These are phyloP conservation scores for Phoebastria nigripes DNA, from an alignment of 2,797 vertebrate species.

Conservation along the genomic window DNA sequence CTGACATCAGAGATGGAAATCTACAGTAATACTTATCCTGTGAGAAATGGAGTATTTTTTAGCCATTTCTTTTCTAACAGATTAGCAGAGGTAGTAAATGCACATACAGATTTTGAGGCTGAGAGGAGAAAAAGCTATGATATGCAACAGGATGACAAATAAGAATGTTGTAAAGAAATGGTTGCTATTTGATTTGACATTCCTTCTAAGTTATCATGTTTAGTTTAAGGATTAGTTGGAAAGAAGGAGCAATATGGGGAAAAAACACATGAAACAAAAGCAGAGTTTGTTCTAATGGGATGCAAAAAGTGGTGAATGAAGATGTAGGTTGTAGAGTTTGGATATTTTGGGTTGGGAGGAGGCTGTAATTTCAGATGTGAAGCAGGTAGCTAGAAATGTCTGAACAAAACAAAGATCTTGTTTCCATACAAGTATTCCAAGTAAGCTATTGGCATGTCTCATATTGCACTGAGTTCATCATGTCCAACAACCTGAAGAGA, in stretches of 20 bases:
- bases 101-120: background rate
- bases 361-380: background rate
- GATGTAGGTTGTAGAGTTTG: background rate
- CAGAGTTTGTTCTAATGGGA: background rate
- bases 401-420: background rate
- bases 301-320: background rate
- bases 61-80: background rate
- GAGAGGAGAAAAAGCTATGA: background rate
- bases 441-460: background rate
- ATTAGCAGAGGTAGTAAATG: background rate
- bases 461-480: background rate
- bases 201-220: background rate
- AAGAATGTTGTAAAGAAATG: background rate
- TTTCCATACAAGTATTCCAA: background rate
- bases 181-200: background rate
- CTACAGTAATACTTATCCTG: background rate
- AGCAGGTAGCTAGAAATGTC: rapidly evolving
- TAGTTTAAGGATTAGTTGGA: background rate
- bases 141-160: background rate
- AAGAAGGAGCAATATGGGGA: rapidly evolving
- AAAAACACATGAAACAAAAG: background rate
- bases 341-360: background rate
- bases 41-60: background rate
- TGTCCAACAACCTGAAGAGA: background rate
- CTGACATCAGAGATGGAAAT: background rate